These are phyloP conservation scores for Macaria liturata DNA, from an alignment of 2,888 invertebrate species.

Conservation along the genomic window DNA sequence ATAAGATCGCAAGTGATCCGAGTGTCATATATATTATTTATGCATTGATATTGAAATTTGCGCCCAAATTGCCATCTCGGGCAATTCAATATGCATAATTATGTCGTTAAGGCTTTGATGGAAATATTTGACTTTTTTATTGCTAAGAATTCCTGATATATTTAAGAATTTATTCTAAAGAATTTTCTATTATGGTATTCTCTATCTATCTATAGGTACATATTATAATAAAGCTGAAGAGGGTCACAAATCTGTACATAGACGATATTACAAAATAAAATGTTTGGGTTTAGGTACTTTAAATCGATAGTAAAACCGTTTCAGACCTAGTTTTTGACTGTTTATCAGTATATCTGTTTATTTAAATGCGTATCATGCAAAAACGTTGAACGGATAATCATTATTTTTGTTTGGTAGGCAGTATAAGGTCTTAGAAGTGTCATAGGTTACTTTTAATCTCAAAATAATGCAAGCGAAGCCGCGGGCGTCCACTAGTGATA, in stretches of 20 bases:
- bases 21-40: constrained; percentile 12
- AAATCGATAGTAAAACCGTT: no score
- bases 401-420: no score
- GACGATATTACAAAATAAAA: not conserved
- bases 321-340: not conserved
- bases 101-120: constrained; percentile 13
- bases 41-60: constrained; percentile 12
- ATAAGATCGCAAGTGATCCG: no score
- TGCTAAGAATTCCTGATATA: not conserved
- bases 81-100: constrained; percentile 19
- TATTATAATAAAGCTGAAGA: not conserved
- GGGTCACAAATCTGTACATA: no score
- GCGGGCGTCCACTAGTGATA: no score
- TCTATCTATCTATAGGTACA: not conserved
- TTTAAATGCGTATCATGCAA: not conserved
- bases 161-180: not conserved
- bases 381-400: not conserved
- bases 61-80: constrained; percentile 9
- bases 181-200: not conserved
- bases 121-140: constrained; percentile 16
- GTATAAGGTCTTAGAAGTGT: no score
- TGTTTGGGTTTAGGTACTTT: no score
- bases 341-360: not conserved
- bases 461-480: no score
- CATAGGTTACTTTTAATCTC: no score